phyloP scores from a whole-genome alignment of 2,888 invertebrate genomes.

The Aspidapion aeneum region DNA sequence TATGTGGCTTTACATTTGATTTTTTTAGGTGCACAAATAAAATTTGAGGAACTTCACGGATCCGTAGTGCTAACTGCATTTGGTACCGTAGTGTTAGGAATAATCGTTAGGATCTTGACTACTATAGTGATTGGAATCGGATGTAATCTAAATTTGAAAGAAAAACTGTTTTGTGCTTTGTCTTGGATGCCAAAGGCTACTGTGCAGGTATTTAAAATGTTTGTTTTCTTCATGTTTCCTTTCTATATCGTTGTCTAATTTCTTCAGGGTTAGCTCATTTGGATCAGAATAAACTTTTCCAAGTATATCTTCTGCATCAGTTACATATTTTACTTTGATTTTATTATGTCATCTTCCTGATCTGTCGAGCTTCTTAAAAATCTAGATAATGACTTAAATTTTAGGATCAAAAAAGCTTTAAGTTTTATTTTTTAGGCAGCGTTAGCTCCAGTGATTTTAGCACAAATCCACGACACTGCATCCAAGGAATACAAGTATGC shows the following conservation, averaged over 20 bases:
- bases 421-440: slow-evolving; percentile 28
- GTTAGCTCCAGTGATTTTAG: slow-evolving; percentile 45
- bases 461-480: slow-evolving; percentile 54
- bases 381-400: too few species aligned
- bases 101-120: slow-evolving; percentile 61
- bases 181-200: slow-evolving; percentile 97
- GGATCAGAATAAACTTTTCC: too few species aligned
- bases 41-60: slow-evolving; percentile 68
- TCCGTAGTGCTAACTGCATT: slow-evolving; percentile 67
- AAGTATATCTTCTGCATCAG: too few species aligned
- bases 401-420: too few species aligned
- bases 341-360: too few species aligned
- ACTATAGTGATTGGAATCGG: slow-evolving; percentile 70
- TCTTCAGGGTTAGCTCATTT: too few species aligned
- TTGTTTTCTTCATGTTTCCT: too few species aligned
- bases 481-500: slow-evolving; percentile 57
- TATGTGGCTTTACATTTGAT: too few species aligned
- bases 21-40: slow-evolving; percentile 64
- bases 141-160: slow-evolving; percentile 79
- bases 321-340: too few species aligned
- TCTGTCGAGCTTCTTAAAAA: too few species aligned
- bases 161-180: slow-evolving; percentile 88
- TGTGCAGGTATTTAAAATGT: slow-evolving; percentile 68
- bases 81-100: slow-evolving; percentile 63
- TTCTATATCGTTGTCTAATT: too few species aligned